Base-by-base conservation (phyloP, 2,113 vertebrate genomes). In the Tachycineta bicolor region DNA sequence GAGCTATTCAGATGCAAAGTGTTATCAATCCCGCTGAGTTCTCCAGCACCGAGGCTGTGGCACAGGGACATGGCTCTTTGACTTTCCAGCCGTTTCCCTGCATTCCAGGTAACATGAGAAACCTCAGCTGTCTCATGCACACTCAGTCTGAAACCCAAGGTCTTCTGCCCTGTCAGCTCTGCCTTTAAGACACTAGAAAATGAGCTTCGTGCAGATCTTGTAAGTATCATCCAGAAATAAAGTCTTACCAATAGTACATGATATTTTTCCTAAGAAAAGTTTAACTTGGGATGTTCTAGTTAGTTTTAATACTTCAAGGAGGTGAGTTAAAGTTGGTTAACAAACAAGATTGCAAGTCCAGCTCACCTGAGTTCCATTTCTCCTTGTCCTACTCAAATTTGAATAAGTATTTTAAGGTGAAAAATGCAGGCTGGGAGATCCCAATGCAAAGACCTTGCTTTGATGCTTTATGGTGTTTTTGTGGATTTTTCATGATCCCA, bases 131-230 rank as follows among this genome's bases (percentile, higher is more conserved):
- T 59, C 62, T 70, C 13, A 3, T 3, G 14, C 10, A 8, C 5
- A 1, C 29, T 46, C 29, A 7, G 25, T 21, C 64, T 82, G 82
- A 92, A 90, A 90, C 17, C 39, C 69, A 60, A 60, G 47, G 23
- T 28, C 10, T 39, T 20, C 33, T 59, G 29, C 49, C n/a, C 31
- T 79, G 41, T 37, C 59, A 58, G 55, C 55, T 81, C 74, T 89
- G 58, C 34, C 37, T 19, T 44, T 37, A 78, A 78, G 23, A 33
- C 47, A 17, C 5, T 6, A 37, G n/a, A 21, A 87, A 84, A 70
- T 52, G 0, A 79, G 7, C 6, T 39, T 37, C 50, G 12, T 47
- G 29, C 20, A 3, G 34, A 7, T 43, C 44, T 63, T 29, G 0
- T 20, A 39, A 64, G 25, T 37, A 37, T 33, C 16, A 77, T 21